Conservation (phyloP, 2,888 invertebrate genomes). For the Ophion slaviceki region DNA sequence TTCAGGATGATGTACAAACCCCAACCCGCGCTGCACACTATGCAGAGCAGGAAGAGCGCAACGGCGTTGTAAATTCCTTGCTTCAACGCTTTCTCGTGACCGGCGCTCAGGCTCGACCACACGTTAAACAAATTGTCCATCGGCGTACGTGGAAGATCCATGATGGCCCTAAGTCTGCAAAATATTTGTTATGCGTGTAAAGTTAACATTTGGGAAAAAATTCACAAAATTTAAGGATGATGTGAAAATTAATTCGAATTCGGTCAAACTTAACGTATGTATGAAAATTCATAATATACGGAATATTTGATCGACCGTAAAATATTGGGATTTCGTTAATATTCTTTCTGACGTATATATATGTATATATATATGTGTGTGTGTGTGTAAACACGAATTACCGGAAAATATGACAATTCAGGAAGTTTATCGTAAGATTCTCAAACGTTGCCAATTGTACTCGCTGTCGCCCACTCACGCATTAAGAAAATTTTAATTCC, state of each 20-base stretch:
- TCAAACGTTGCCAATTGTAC: background rate
- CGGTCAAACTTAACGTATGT: no score
- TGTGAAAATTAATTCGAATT: background rate
- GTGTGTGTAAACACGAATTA: no score
- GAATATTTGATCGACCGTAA: background rate
- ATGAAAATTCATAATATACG: background rate
- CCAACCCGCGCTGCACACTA: constrained; percentile 89
- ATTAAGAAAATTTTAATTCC: background rate
- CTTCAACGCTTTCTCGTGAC: constrained; percentile 95
- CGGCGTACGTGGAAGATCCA: constrained; percentile 85
- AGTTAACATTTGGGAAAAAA: background rate
- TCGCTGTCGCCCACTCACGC: background rate
- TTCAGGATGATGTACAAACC: constrained; percentile 94
- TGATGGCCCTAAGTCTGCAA: constrained; percentile 65
- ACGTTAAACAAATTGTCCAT: constrained; percentile 89
- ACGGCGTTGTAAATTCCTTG: constrained; percentile 96
- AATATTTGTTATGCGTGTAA: background rate
- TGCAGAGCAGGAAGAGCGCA: constrained; percentile 90
- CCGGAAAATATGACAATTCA: no score
- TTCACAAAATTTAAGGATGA: background rate
- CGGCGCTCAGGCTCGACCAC: constrained; percentile 88
- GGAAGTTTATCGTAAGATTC: no score
- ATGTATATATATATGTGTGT: background rate
- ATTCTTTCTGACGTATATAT: background rate
- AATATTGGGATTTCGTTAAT: background rate